phyloP scores from a whole-genome alignment of 2,888 invertebrate genomes.

The Autographa gamma region DNA sequence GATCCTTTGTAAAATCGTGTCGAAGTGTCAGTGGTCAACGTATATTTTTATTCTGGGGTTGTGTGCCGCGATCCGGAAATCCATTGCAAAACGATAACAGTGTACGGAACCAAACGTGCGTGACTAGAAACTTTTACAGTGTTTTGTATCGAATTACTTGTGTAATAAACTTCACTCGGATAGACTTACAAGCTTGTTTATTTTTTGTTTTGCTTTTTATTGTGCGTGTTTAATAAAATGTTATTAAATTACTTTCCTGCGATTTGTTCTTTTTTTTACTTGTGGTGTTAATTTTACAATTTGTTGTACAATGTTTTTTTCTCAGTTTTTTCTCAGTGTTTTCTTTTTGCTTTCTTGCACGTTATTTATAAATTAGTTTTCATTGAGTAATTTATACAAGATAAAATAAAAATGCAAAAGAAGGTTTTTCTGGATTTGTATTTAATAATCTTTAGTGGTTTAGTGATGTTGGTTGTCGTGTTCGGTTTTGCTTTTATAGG shows the following conservation, averaged over 20 bases:
- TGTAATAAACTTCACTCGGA: slow-evolving; percentile 6
- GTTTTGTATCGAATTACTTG: slow-evolving; percentile 18
- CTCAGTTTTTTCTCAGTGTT: too few species aligned
- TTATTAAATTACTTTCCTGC: neutral
- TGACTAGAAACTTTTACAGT: slow-evolving; percentile 32
- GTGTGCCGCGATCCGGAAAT: slow-evolving; percentile 41
- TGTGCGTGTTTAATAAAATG: neutral
- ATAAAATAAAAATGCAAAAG: too few species aligned
- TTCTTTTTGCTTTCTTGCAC: too few species aligned
- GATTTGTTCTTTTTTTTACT: neutral
- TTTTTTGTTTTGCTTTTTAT: neutral
- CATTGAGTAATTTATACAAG: too few species aligned
- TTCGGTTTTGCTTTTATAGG: too few species aligned
- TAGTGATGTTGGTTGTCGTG: too few species aligned
- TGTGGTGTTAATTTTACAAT: neutral
- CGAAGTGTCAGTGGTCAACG: slow-evolving; percentile 26
- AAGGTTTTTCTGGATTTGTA: too few species aligned
- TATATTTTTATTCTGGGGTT: slow-evolving; percentile 40
- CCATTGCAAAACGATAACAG: slow-evolving; percentile 52
- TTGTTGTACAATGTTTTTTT: too few species aligned
- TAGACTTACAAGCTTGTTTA: neutral
- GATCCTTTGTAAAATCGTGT: slow-evolving; percentile 9
- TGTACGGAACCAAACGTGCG: slow-evolving; percentile 36
- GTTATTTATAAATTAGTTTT: too few species aligned
- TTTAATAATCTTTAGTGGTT: too few species aligned